These are phyloP conservation scores for Burhinus oedicnemus DNA, from an alignment of 2,113 vertebrate species.

Conservation along the genomic window DNA sequence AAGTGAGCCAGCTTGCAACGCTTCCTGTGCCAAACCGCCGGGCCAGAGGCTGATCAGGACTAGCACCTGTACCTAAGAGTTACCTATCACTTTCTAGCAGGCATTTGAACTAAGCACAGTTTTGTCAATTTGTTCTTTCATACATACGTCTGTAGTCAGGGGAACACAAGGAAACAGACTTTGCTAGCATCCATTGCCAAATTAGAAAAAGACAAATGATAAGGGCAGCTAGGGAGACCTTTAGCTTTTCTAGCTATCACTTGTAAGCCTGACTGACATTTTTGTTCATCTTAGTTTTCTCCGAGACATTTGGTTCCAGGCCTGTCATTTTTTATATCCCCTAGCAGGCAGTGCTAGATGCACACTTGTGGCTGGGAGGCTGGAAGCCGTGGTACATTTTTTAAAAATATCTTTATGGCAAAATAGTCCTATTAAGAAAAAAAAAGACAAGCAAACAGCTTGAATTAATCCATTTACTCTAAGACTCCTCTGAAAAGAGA, in stretches of 20 bases:
- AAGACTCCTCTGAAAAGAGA: not conserved
- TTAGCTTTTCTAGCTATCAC: not conserved
- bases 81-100: fast-evolving
- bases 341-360: not conserved
- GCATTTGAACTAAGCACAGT: not conserved
- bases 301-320: not conserved
- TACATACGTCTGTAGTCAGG: not conserved
- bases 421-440: not conserved
- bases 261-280: not conserved
- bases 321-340: not conserved
- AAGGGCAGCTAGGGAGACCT: not conserved
- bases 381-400: not conserved
- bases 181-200: not conserved
- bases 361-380: not conserved
- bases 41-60: not conserved
- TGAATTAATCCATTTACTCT: not conserved
- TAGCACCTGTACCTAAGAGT: not conserved
- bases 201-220: not conserved
- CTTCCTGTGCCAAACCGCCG: not conserved
- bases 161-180: not conserved
- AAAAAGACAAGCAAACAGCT: not conserved
- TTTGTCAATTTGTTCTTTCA: not conserved
- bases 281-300: not conserved
- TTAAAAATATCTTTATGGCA: not conserved
- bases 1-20: not conserved